These are phyloP conservation scores for Cryptus viduatorius DNA, from an alignment of 2,888 invertebrate genomes.

Conservation along the genomic window DNA sequence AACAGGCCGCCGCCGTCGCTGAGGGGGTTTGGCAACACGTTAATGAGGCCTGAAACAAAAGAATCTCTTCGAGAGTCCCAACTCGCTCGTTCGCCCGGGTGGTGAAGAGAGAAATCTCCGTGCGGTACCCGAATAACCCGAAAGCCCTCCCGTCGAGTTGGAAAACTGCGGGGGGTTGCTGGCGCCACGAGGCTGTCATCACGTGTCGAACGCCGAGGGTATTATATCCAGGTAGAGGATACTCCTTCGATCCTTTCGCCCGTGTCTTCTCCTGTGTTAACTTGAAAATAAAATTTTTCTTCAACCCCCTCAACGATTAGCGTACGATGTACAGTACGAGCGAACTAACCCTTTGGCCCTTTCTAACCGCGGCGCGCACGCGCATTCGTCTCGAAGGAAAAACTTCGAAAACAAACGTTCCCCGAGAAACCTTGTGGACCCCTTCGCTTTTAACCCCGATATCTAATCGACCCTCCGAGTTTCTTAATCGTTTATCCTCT, in stretches of 20 bases:
- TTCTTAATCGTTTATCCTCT: constrained; percentile 53
- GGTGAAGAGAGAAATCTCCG: constrained; percentile 44
- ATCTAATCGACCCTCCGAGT: background rate
- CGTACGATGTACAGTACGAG: constrained; percentile 50
- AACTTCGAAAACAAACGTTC: constrained; percentile 2
- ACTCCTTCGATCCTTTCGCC: constrained; percentile 25
- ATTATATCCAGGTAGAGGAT: constrained; percentile 67
- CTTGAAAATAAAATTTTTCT: constrained; percentile 35
- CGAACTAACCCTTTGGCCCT: constrained; percentile 59
- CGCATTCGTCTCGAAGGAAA: constrained; percentile 13
- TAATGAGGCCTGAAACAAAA: constrained; percentile 85
- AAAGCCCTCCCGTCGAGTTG: constrained; percentile 77
- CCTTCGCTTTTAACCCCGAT: constrained; percentile 15
- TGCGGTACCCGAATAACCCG: constrained; percentile 70
- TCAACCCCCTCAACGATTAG: constrained; percentile 44
- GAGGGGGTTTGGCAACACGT: constrained; percentile 82
- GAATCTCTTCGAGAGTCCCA: constrained; percentile 74
- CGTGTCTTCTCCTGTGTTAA: constrained; percentile 24
- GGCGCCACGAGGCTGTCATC: constrained; percentile 85
- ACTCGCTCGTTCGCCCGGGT: constrained; percentile 3
- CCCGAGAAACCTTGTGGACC: background rate
- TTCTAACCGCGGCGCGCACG: constrained; percentile 31
- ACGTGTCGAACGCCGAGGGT: constrained; percentile 78
- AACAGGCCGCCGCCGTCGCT: constrained; percentile 45
- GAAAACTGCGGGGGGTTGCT: constrained; percentile 83